Conservation (phyloP, 1,140 invertebrate genomes). For the Laupala kohalensis region DNA sequence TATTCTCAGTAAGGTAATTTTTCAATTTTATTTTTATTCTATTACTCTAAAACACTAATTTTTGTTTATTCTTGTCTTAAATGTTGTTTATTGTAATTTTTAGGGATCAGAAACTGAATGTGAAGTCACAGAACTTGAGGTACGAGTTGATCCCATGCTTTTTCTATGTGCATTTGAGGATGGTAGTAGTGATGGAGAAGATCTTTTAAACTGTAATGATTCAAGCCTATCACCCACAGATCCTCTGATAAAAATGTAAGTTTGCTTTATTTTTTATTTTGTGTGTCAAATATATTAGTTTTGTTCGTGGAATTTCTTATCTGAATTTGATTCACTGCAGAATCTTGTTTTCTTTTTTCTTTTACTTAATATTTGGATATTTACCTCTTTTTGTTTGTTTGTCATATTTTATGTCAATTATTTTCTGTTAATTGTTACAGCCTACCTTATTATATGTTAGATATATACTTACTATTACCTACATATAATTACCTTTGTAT, state of each 20-base stretch:
- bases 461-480: no score
- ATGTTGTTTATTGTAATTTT: background rate
- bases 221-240: background rate
- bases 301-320: no score
- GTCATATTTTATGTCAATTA: no score
- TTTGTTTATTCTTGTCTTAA: background rate
- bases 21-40: background rate
- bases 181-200: conserved; percentile 11
- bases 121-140: conserved; percentile 41
- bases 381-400: no score
- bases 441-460: no score
- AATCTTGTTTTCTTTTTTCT: no score
- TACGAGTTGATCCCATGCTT: conserved; percentile 43
- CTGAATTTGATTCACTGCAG: no score
- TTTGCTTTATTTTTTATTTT: background rate
- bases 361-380: no score
- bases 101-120: conserved; percentile 9
- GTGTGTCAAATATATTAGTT: no score
- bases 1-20: conserved; percentile 35
- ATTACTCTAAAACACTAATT: background rate
- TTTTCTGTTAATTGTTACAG: no score
- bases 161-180: conserved; percentile 35
- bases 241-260: background rate
- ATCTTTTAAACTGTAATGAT: background rate
- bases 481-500: no score